Evolutionary conservation across 2,888 invertebrate species (phyloP), one percentile per base, ranked within the genome.

Genomic region (Acanthosepion lycidas): DNA sequence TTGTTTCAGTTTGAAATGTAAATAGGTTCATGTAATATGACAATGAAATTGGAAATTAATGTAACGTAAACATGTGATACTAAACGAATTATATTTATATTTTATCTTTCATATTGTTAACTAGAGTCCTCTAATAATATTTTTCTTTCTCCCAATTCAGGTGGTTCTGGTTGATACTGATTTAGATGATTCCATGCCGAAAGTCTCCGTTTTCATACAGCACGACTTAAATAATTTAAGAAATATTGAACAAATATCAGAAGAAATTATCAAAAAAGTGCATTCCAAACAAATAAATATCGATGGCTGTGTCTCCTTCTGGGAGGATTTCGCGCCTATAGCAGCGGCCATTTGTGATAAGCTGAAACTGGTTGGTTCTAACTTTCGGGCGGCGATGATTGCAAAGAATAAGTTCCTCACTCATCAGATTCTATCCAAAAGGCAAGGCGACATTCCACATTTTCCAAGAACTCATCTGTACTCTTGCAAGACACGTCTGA

Each of bases 311-410:
- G 53, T 96, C 15, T 96, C 96, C 0, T 96, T 96, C 95, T 96
- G 96, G 96, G 96, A 96, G 78, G 96, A 96, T 93, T 96, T 96
- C 94, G 96, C 95, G 5, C 96, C 96, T 12, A 95, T 96, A 18
- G 95, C 96, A 0, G 96, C 96, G 18, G 95, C 95, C 12, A 94
- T 96, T 5, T 95, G 95, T 28, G 95, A 95, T 92, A 91, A 91
- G 64, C 51, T 96, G 48, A 94, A 95, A 0, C 94, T 95, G 9
- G 92, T 55, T 26, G 96, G 96, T 78, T 91, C 95, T 18, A n/a
- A 95, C n/a, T 94, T 95, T 91, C 93, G 95, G 28, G 96, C 95
- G 9, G 95, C 96, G 1, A 91, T 94, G 55, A 96, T 94, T 91
- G 96, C 95, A 20, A 96, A 96, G 95, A 95, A 95, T 94, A 96